phyloP scores from a whole-genome alignment of 2,113 vertebrate genomes.

The Paralichthys olivaceus region DNA sequence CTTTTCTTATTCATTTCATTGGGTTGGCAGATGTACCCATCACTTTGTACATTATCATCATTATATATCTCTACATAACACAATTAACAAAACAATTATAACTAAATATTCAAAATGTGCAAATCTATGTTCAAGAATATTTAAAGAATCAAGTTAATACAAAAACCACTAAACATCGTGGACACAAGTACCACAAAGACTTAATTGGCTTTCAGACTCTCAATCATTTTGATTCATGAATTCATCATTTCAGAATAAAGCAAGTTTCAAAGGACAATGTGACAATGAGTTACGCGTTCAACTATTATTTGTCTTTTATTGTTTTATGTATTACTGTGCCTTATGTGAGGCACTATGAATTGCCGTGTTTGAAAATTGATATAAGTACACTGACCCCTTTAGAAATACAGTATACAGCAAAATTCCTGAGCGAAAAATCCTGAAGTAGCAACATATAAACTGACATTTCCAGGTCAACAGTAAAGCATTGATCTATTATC shows the following conservation, averaged over 20 bases:
- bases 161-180: too few relatives aligned
- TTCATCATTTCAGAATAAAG: background rate
- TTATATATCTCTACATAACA: background rate
- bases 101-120: too few relatives aligned
- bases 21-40: background rate
- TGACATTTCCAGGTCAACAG: constrained; percentile 39
- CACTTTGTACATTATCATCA: too few relatives aligned
- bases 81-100: background rate
- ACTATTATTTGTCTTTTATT: background rate
- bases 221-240: background rate
- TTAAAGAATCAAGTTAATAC: background rate
- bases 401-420: background rate
- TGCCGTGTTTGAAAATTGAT: background rate
- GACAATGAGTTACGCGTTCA: background rate
- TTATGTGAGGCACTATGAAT: background rate
- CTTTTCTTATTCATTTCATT: background rate
- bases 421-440: background rate
- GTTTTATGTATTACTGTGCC: background rate
- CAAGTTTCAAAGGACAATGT: background rate
- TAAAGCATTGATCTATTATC: constrained; percentile 31
- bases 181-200: too few relatives aligned
- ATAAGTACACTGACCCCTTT: background rate
- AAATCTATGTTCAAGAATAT: too few relatives aligned
- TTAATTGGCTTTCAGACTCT: background rate
- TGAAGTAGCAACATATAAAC: background rate